Conservation (phyloP, 2,888 invertebrate genomes). For the Drosophila vallismaia region DNA sequence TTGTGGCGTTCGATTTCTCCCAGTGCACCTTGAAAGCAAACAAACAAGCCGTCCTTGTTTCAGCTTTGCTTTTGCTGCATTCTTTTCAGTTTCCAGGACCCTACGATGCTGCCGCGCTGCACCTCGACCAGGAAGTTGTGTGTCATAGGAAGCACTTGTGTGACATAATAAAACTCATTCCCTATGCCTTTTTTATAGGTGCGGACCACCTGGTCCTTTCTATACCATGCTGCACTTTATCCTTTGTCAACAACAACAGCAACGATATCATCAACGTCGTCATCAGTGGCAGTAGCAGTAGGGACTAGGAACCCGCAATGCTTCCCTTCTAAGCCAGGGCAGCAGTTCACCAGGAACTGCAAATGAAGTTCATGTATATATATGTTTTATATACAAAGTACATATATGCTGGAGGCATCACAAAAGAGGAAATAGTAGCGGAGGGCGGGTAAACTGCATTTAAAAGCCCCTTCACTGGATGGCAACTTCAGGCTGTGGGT, state of each 20-base stretch:
- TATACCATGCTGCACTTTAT: constrained; percentile 60
- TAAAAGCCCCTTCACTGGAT: constrained; percentile 15
- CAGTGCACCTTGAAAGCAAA: constrained; percentile 8
- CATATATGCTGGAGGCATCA: constrained; percentile 12
- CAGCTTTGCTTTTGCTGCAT: constrained; percentile 24
- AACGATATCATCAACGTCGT: constrained; percentile 41
- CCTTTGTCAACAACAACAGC: constrained; percentile 63
- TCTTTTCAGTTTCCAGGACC: constrained; percentile 10
- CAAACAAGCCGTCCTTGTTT: constrained; percentile 35
- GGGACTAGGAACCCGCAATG: constrained; percentile 55
- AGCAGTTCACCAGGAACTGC: constrained; percentile 30
- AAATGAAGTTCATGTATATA: constrained; percentile 36
- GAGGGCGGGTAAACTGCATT: constrained; percentile 16
- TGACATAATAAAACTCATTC: constrained; percentile 70
- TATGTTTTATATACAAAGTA: constrained; percentile 3
- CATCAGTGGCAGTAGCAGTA: constrained; percentile 30
- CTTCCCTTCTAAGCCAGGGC: constrained; percentile 61
- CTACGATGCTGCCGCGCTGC: constrained; percentile 13
- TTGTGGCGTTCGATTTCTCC: neutral
- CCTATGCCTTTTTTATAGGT: constrained; percentile 36
- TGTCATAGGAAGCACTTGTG: constrained; percentile 77
- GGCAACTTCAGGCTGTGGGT: constrained; percentile 14
- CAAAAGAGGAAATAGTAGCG: neutral
- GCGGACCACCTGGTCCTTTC: constrained; percentile 28
- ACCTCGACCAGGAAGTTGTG: constrained; percentile 61